Evolutionary conservation across 1,140 invertebrate species (phyloP).

Genomic region (Trypoxylus dichotomus): DNA sequence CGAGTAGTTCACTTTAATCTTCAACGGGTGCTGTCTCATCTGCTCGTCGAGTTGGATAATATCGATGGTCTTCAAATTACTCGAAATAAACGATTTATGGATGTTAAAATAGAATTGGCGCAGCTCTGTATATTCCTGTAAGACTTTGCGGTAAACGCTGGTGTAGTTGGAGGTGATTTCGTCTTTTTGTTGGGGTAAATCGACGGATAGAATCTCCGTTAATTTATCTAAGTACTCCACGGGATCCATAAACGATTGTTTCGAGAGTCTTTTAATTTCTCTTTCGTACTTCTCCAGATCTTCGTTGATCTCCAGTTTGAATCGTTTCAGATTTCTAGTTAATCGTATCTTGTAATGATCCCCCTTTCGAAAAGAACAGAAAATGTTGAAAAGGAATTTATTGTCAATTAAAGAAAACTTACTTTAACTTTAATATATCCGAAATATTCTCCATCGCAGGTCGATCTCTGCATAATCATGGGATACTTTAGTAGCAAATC

Average conservation of each 20-base stretch:
- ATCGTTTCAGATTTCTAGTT: not conserved
- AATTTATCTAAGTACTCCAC: slow-evolving; percentile 22
- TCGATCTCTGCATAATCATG: not conserved
- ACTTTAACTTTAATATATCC: slow-evolving; percentile 24
- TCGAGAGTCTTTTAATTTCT: not conserved
- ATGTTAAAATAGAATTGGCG: slow-evolving; percentile 44
- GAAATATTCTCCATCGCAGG: not conserved
- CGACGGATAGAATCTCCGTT: not conserved
- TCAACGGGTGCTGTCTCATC: slow-evolving; percentile 39
- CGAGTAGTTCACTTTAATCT: slow-evolving; percentile 37
- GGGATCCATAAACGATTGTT: not conserved
- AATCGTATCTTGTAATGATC: slow-evolving; percentile 25
- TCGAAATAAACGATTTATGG: slow-evolving; percentile 38
- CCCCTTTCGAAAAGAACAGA: not conserved
- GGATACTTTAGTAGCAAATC: slow-evolving; percentile 21
- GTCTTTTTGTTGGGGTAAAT: not conserved
- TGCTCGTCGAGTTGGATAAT: slow-evolving; percentile 37
- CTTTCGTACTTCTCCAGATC: slow-evolving; percentile 1
- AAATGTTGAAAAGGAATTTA: not conserved
- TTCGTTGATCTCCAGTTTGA: not conserved
- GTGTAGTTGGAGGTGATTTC: slow-evolving; percentile 29
- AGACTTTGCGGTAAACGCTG: slow-evolving; percentile 39
- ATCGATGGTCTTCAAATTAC: slow-evolving; percentile 41
- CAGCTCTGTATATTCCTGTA: slow-evolving; percentile 46
- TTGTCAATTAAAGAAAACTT: not conserved